Evolutionary conservation across 2,113 vertebrate species (phyloP).

Genomic region (Halcyon malimbica): DNA sequence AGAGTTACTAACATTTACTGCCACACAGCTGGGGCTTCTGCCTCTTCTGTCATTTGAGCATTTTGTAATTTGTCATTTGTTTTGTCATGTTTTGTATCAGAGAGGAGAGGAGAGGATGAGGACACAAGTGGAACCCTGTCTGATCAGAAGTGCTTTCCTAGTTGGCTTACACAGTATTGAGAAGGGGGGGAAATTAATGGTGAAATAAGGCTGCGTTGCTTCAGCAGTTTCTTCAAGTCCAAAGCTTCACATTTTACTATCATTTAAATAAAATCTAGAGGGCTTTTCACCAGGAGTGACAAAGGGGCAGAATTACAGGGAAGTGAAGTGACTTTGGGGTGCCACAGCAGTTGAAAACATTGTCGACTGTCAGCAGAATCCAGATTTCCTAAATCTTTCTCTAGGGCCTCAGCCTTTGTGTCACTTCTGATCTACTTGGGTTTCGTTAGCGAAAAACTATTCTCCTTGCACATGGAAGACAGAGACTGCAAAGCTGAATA

Average conservation of each 20-base stretch:
- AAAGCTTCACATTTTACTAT: neutral
- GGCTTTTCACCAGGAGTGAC: neutral
- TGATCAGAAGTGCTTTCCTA: neutral
- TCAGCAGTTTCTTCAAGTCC: neutral
- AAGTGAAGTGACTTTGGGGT: neutral
- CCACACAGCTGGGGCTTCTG: neutral
- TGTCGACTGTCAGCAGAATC: neutral
- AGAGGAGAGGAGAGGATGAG: neutral
- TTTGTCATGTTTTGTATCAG: neutral
- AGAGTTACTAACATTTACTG: neutral
- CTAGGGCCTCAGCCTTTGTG: neutral
- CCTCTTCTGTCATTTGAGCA: neutral
- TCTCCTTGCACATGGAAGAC: neutral
- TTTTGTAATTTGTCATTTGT: no score
- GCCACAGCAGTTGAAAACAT: neutral
- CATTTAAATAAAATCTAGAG: neutral
- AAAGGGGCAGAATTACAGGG: neutral
- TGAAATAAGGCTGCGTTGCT: neutral
- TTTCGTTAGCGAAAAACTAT: neutral
- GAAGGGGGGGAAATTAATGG: neutral
- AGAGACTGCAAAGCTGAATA: neutral
- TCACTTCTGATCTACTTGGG: neutral
- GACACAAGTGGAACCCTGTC: neutral
- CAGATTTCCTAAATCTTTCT: neutral
- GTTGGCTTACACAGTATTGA: neutral